Conservation (phyloP, 2,888 invertebrate genomes). For the Chrysotoxum bicinctum region DNA sequence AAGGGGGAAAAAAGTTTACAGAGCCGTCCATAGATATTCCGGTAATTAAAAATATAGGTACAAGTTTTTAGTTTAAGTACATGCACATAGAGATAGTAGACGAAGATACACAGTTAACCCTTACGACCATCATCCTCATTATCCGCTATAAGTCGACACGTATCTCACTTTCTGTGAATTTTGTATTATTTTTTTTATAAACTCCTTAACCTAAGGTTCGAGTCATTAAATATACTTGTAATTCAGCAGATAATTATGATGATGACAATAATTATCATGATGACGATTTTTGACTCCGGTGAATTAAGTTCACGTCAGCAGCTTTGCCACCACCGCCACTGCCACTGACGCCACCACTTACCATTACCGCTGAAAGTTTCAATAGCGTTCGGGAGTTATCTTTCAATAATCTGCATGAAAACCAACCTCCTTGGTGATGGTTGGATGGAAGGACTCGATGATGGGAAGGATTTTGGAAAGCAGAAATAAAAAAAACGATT, state of each 20-base stretch:
- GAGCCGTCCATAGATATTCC: conserved; percentile 48
- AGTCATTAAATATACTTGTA: conserved; percentile 72
- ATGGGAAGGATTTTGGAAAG: not conserved
- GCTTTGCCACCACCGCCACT: too few relatives aligned
- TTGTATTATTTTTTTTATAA: not conserved
- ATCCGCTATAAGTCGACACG: conserved; percentile 27
- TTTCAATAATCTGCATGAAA: conserved; percentile 53
- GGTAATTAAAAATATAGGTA: conserved; percentile 70
- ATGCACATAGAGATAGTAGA: not conserved
- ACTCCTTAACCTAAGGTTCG: conserved; percentile 50
- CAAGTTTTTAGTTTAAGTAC: conserved; percentile 50
- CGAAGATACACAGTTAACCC: conserved; percentile 15
- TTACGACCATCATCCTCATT: conserved; percentile 48
- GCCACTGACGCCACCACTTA: too few relatives aligned
- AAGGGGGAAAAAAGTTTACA: conserved; percentile 1
- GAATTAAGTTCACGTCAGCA: not conserved
- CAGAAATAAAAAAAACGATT: conserved; percentile 41
- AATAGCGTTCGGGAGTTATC: conserved; percentile 40
- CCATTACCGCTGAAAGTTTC: too few relatives aligned
- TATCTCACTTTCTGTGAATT: conserved; percentile 1
- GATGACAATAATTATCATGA: too few relatives aligned
- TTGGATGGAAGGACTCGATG: not conserved
- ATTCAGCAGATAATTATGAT: conserved; percentile 72
- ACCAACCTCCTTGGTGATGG: not conserved
- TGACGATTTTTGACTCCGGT: conserved; percentile 59